These are phyloP conservation scores for Nezara viridula DNA, from an alignment of 2,888 invertebrate species.

Conservation along the genomic window DNA sequence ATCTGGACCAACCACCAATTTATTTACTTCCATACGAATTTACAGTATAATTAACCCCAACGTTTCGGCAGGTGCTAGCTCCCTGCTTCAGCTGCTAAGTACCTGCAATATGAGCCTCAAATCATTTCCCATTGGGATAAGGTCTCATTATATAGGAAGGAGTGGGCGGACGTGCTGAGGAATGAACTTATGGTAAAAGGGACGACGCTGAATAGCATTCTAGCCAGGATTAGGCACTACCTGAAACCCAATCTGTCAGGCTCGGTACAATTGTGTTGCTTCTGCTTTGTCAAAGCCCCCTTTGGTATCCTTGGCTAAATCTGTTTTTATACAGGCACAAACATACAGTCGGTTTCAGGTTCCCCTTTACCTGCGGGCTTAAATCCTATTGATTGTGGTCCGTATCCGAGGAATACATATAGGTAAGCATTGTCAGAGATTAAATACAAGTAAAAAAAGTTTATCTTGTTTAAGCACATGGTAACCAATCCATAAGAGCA, in stretches of 20 bases:
- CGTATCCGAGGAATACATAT: neutral
- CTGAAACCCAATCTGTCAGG: conserved; percentile 44
- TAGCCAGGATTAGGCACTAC: conserved; percentile 28
- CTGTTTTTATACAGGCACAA: conserved; percentile 43
- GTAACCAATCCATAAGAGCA: neutral
- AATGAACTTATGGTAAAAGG: conserved; percentile 4
- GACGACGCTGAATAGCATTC: conserved; percentile 28
- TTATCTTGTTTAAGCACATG: neutral
- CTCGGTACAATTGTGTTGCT: conserved; percentile 35
- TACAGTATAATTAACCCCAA: neutral
- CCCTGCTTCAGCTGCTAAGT: neutral
- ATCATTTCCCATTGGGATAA: neutral
- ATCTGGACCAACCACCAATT: neutral
- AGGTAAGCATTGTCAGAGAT: neutral
- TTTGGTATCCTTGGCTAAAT: conserved; percentile 25
- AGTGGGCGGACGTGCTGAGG: conserved; percentile 1
- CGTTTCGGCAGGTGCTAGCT: neutral
- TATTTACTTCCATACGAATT: neutral
- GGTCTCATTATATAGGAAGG: conserved; percentile 24
- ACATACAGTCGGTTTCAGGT: conserved; percentile 38
- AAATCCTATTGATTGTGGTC: conserved; percentile 14
- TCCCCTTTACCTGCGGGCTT: conserved; percentile 20
- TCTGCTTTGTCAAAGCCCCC: conserved; percentile 3
- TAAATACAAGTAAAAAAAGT: neutral
- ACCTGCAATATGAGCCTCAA: neutral